Evolutionary conservation across 2,113 vertebrate genomes (phyloP), one percentile per base, ranked within the genome.

Genomic region (Bostrychus sinensis): DNA sequence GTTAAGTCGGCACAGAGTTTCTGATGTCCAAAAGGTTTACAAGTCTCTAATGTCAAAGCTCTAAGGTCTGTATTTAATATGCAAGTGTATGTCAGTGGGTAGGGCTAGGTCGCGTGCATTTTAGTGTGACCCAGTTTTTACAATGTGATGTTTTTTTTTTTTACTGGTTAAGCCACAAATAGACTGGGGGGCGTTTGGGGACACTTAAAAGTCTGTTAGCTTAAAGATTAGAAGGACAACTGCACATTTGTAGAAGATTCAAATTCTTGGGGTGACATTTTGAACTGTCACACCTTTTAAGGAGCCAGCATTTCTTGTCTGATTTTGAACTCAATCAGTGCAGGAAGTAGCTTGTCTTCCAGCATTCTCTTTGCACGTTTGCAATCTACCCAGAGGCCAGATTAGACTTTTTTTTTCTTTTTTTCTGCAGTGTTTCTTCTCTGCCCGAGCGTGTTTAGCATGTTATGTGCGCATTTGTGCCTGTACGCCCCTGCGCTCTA

Each of bases 41-140:
- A 30, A 53, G 17, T 12, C 16, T 30, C 14, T 14, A n/a, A 50
- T n/a, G 32, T 8, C 43, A 56, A 62, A 17, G 13, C 39, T 16
- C 7, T 36, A 38, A n/a, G 20, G n/a, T 13, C n/a, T 19, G 30
- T 32, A 16, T 34, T 22, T 4, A 65, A n/a, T 23, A 60, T 20
- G 2, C 30, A 32, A 32, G 30, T 20, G 23, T 61, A 22, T 30
- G 61, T 23, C 2, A 30, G 59, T 28, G 58, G 22, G 62, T 32
- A 45, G 26, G 20, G 41, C 48, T 38, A 34, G 9, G 19, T 65
- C 16, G 56, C 34, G 23, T 68, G 69, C 48, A 20, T n/a, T 82
- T 80, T 80, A 57, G 61, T 72, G 42, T 82, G 83, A 86, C 83
- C 80, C 60, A 83, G 10, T 83, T 86, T 72, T 48, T 71, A 58